Evolutionary conservation across 1,140 invertebrate genomes (phyloP).

Genomic region (Tribolium castaneum): DNA sequence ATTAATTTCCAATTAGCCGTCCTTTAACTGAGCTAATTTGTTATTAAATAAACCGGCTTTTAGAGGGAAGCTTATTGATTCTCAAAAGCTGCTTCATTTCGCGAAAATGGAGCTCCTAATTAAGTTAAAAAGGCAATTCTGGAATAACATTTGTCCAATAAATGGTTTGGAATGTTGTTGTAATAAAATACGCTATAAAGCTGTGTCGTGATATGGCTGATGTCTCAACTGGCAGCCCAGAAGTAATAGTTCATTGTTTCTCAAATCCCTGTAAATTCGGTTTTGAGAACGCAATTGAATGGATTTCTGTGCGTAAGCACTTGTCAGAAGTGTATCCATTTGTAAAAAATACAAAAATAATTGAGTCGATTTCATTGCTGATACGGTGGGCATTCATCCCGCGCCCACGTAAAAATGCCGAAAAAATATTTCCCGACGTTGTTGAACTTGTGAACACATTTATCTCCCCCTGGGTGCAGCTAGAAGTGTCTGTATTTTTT

Average conservation of each 20-base stretch:
- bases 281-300: neutral
- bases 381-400: neutral
- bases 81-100: neutral
- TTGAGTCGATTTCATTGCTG: neutral
- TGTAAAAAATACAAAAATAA: neutral
- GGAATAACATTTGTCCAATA: neutral
- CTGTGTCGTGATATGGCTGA: neutral
- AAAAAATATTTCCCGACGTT: neutral
- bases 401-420: neutral
- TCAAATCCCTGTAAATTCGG: neutral
- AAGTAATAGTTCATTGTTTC: neutral
- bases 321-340: neutral
- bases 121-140: neutral
- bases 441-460: neutral
- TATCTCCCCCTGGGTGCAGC: neutral
- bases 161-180: neutral
- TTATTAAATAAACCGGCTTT: no score
- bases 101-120: no score
- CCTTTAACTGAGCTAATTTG: no score
- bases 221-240: neutral
- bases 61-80: neutral
- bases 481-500: neutral
- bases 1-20: neutral
- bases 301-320: neutral
- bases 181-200: neutral